phyloP scores from a whole-genome alignment of 2,888 invertebrate species.

The Himalopsyche japonica region DNA sequence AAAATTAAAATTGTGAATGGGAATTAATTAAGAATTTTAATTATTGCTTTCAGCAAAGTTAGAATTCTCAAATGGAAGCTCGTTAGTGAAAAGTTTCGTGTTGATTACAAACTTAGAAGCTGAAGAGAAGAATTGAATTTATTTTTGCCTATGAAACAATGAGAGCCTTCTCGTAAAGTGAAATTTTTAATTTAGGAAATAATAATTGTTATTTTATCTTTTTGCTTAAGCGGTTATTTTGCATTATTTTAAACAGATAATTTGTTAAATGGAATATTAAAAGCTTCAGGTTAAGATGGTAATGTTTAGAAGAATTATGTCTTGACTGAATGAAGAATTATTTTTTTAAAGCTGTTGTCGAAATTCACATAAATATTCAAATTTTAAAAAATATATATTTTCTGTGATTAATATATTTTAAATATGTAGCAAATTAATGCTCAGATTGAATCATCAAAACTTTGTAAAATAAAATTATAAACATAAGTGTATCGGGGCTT shows the following conservation, averaged over 20 bases:
- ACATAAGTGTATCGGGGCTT: too few species aligned
- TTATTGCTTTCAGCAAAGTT: conserved; percentile 18
- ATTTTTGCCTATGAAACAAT: conserved; percentile 10
- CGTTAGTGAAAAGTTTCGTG: conserved; percentile 24
- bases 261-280: neutral
- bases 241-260: neutral
- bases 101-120: conserved; percentile 21
- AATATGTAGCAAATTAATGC: too few species aligned
- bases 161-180: conserved; percentile 5
- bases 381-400: too few species aligned
- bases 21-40: conserved; percentile 33
- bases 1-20: conserved; percentile 29
- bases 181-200: neutral
- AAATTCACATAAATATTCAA: too few species aligned
- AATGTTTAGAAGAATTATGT: too few species aligned
- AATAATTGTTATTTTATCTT: neutral
- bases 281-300: neutral
- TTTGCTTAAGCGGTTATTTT: neutral
- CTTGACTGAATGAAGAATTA: too few species aligned
- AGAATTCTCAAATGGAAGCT: conserved; percentile 23
- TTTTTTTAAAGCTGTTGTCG: too few species aligned
- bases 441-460: too few species aligned
- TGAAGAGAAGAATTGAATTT: conserved; percentile 15
- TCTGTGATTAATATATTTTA: too few species aligned
- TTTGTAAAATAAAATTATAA: too few species aligned